Evolutionary conservation across 2,888 invertebrate species (phyloP).

Genomic region (Nephrotoma flavescens): DNA sequence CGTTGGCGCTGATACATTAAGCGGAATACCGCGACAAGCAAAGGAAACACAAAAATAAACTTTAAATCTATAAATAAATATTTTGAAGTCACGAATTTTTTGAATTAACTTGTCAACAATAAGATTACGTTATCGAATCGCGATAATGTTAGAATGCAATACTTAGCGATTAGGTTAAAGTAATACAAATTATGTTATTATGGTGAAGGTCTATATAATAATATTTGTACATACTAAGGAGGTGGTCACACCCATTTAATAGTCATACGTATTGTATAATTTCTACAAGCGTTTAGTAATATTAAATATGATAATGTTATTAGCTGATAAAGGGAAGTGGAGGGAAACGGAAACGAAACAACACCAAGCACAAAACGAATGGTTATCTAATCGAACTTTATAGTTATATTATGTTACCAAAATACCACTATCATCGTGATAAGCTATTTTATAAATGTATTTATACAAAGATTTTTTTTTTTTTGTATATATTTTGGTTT

Average conservation of each 20-base stretch:
- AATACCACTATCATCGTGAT: not conserved
- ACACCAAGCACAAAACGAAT: not conserved
- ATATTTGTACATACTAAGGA: not conserved
- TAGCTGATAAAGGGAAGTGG: not conserved
- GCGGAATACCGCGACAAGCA: too few species aligned
- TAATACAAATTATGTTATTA: not conserved
- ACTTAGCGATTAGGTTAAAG: not conserved
- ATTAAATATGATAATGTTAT: not conserved
- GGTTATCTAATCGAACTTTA: not conserved
- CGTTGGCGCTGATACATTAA: too few species aligned
- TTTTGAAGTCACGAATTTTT: not conserved
- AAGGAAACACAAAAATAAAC: too few species aligned
- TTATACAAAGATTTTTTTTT: not conserved
- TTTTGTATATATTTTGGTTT: not conserved
- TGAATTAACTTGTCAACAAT: too few species aligned
- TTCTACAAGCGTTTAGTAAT: not conserved
- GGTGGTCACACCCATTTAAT: not conserved
- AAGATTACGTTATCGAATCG: not conserved
- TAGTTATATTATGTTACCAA: not conserved
- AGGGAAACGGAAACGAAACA: not conserved
- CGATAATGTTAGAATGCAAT: not conserved
- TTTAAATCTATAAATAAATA: too few species aligned
- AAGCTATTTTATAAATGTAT: not conserved
- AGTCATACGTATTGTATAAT: not conserved
- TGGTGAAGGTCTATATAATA: not conserved